Conservation (phyloP, 1,140 invertebrate species). For the Halictus rubicundus region DNA sequence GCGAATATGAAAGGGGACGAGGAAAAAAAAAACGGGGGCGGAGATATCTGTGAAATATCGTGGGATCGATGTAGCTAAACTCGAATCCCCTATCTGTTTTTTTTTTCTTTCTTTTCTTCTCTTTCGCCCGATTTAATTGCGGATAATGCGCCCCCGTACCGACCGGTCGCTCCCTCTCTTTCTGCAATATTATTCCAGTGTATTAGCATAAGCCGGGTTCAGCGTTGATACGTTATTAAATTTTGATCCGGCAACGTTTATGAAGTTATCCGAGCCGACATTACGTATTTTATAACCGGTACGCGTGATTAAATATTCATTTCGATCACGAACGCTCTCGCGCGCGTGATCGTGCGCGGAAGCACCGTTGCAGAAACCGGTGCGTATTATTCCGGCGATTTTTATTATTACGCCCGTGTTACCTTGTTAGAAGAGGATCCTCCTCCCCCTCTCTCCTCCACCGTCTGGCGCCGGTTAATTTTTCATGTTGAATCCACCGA, state of each 20-base stretch:
- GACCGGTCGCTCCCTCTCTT: too few species aligned
- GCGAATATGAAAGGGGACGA: too few species aligned
- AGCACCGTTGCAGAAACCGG: not conserved
- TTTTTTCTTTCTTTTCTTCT: too few species aligned
- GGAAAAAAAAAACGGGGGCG: too few species aligned
- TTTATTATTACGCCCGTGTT: not conserved
- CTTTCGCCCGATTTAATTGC: too few species aligned
- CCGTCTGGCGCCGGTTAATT: not conserved
- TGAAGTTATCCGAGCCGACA: not conserved
- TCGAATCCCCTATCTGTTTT: too few species aligned
- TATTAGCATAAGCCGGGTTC: not conserved
- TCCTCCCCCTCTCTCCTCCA: not conserved
- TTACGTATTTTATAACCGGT: not conserved
- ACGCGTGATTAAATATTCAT: constrained; percentile 1
- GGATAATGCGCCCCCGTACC: too few species aligned
- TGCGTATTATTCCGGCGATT: not conserved
- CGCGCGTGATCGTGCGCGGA: too few species aligned
- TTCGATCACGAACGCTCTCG: not conserved
- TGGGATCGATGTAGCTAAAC: too few species aligned
- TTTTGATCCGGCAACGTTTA: not conserved
- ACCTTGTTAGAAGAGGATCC: too few species aligned
- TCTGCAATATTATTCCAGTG: not conserved
- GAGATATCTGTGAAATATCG: too few species aligned
- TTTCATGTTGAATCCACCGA: not conserved
- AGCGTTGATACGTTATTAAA: constrained; percentile 10